phyloP scores from a whole-genome alignment of 1,140 invertebrate genomes.

The Aphis craccivora region DNA sequence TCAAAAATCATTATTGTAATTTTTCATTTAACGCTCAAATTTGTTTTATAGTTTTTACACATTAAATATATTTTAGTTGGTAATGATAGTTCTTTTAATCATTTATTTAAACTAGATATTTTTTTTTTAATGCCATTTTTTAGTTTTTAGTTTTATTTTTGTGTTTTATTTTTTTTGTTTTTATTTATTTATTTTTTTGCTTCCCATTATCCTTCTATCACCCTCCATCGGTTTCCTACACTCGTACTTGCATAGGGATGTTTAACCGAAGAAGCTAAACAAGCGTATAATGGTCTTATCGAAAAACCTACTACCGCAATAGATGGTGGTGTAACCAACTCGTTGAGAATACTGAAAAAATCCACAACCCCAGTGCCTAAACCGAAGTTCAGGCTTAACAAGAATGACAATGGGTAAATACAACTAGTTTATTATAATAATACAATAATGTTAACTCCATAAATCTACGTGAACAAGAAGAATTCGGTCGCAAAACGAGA shows the following conservation, averaged over 20 bases:
- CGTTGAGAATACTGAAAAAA: slow-evolving; percentile 75
- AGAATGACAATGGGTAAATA: slow-evolving; percentile 51
- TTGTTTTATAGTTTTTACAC: background rate
- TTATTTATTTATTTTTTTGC: slow-evolving; percentile 63
- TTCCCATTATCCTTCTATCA: slow-evolving; percentile 64
- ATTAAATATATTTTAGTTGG: background rate
- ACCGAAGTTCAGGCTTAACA: slow-evolving; percentile 62
- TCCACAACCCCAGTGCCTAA: slow-evolving; percentile 68
- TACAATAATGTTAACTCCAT: background rate
- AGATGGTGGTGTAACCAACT: slow-evolving; percentile 62
- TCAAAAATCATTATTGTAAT: background rate
- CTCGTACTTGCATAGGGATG: slow-evolving; percentile 68
- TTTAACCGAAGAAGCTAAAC: slow-evolving; percentile 82
- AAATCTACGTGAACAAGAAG: background rate
- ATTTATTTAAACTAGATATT: slow-evolving; percentile 27
- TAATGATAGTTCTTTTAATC: background rate
- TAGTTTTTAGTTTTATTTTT: slow-evolving; percentile 61
- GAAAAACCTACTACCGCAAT: slow-evolving; percentile 68
- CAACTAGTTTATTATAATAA: background rate
- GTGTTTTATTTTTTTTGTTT: slow-evolving; percentile 62
- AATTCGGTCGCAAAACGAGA: background rate
- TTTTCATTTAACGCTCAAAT: background rate
- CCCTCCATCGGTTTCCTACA: slow-evolving; percentile 62
- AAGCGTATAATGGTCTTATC: slow-evolving; percentile 90
- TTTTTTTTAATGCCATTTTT: slow-evolving; percentile 60